These are phyloP conservation scores for Ambastaia sidthimunki DNA, from an alignment of 2,797 vertebrate genomes.

Conservation along the genomic window DNA sequence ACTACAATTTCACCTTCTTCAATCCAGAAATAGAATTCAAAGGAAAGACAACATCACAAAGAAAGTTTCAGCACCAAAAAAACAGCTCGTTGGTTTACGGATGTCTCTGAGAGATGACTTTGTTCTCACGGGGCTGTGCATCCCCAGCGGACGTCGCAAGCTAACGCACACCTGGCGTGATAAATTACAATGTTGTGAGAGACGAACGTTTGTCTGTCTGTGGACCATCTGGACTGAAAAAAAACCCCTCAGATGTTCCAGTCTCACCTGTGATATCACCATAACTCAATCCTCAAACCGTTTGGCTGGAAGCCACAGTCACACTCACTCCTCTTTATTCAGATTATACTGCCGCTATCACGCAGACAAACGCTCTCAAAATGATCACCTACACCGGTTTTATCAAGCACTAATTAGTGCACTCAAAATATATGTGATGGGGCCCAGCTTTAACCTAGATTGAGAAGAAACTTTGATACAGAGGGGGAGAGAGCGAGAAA, in stretches of 20 bases:
- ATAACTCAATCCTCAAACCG: conserved; percentile 1
- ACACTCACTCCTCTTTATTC: conserved; percentile 1
- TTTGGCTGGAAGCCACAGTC: not conserved
- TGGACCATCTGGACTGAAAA: not conserved
- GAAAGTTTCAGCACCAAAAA: not conserved
- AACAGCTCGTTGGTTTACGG: not conserved
- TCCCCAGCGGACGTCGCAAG: not conserved
- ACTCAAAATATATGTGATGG: not conserved
- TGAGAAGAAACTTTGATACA: not conserved
- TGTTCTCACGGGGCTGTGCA: too few species aligned
- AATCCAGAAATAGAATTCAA: not conserved
- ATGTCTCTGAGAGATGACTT: not conserved
- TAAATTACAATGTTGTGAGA: not conserved
- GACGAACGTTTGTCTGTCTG: not conserved
- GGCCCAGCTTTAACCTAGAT: not conserved
- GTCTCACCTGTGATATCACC: not conserved
- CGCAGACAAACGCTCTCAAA: not conserved
- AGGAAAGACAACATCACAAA: not conserved
- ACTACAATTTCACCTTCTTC: not conserved
- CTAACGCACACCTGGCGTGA: not conserved
- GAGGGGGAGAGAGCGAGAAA: not conserved
- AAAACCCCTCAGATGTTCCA: not conserved
- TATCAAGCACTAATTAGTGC: conserved; percentile 1
- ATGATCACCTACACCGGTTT: not conserved
- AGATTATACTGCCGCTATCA: not conserved